phyloP scores from a whole-genome alignment of 2,113 vertebrate genomes.

The Otocyon megalotis region DNA sequence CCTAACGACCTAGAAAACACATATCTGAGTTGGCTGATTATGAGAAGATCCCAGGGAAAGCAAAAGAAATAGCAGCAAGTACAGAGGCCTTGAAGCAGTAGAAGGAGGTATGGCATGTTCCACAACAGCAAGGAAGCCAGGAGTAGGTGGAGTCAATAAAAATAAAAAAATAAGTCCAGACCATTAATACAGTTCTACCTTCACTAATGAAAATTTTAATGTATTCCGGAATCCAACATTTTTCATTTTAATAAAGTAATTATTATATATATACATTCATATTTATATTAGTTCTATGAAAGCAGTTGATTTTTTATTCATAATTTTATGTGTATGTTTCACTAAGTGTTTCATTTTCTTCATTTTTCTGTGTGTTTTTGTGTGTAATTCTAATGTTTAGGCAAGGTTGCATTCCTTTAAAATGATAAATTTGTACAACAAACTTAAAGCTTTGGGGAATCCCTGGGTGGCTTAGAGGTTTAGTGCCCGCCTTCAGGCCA shows the following conservation, averaged over 20 bases:
- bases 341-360: neutral
- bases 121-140: neutral
- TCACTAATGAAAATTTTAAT: neutral
- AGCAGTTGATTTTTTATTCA: neutral
- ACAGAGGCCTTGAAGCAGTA: neutral
- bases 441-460: neutral
- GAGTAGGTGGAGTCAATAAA: neutral
- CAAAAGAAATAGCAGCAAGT: neutral
- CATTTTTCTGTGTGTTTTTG: neutral
- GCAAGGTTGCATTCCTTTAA: neutral
- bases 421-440: neutral
- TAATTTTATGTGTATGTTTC: neutral
- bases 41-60: neutral
- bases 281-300: neutral
- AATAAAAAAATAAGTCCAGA: neutral
- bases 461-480: too few species aligned
- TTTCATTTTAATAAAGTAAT: conserved; percentile 7
- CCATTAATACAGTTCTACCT: neutral
- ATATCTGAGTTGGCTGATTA: neutral
- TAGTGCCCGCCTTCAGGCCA: too few species aligned
- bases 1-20: neutral
- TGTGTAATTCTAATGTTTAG: neutral
- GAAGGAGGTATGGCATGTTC: neutral
- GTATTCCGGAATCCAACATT: neutral
- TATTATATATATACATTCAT: too few species aligned